Evolutionary conservation across 2,797 vertebrate species (phyloP), one percentile per base, ranked within the genome.

Genomic region (Tokudaia muenninki): DNA sequence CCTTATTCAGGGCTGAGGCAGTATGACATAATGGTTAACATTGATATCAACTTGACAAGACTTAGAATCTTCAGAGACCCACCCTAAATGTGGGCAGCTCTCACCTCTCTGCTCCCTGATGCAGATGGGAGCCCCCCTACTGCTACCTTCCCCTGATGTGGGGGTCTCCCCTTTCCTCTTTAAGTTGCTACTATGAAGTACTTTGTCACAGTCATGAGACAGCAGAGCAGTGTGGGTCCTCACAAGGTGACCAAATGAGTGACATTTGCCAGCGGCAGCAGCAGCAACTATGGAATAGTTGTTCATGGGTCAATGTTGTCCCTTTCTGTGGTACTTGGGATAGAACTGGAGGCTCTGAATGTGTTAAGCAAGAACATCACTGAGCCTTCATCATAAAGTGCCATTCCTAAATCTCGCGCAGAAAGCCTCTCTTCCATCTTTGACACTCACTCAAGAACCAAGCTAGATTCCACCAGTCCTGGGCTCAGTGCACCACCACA

Each of bases 201-300:
- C 6, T 55, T 75, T 44, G 70, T 75, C n/a, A 74, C 52, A 59
- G 70, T 9, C 1, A 1, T 19, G 34, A 57, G 50, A 57, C 3
- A 34, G 16, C 17, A 63, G 44, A 81, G n/a, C 34, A 72, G n/a
- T 3, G 3, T 16, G 50, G 34, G 26, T 29, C 65, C 24, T n/a
- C 37, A 9, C 34, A 17, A 9, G 0, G 2, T 3, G 31, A 31
- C 31, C 4, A 26, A 61, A 7, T 11, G 78, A 72, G 37, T 6
- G 50, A 1, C 12, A 3, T 16, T 1, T 8, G 1, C 17, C 55
- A 26, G 50, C 70, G 26, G 57, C n/a, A 2, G 9, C 47, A 2
- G 57, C 41, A 3, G 9, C 47, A 2, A 10, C 72, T 65, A 16
- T 1, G 17, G 22, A 13, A 4, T 37, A 4, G 70, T 19, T n/a